phyloP scores from a whole-genome alignment of 2,888 invertebrate species.

The Drosophila koepferae region DNA sequence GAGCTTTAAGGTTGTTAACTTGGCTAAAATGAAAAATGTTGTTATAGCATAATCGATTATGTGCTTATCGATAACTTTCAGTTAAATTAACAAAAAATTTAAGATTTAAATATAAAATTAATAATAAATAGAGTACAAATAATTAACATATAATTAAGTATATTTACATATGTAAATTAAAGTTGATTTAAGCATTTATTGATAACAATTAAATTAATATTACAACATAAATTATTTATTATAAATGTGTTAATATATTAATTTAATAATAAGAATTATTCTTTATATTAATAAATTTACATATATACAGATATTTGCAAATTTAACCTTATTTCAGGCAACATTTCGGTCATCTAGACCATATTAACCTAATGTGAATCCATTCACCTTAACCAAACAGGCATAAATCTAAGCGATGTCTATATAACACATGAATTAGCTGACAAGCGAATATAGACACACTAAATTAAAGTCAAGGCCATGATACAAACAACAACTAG shows the following conservation, averaged over 20 bases:
- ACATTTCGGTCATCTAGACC: background rate
- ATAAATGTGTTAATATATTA: too few species aligned
- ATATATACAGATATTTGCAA: background rate
- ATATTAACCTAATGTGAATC: too few species aligned
- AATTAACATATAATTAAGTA: too few species aligned
- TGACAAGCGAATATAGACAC: conserved; percentile 27
- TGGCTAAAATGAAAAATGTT: conserved; percentile 1
- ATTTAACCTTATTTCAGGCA: background rate
- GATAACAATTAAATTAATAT: too few species aligned
- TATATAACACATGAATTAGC: conserved; percentile 1
- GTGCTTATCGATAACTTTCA: background rate
- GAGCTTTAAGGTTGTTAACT: conserved; percentile 32
- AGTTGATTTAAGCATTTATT: too few species aligned
- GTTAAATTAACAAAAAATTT: background rate
- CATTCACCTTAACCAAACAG: background rate
- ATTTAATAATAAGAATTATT: too few species aligned
- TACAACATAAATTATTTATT: too few species aligned
- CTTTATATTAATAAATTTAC: too few species aligned
- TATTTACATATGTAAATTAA: too few species aligned
- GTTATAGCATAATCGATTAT: background rate
- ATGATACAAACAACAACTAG: conserved; percentile 3
- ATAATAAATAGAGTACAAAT: too few species aligned
- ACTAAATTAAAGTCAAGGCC: conserved; percentile 26
- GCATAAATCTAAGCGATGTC: background rate
- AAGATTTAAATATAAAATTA: background rate